Base-by-base conservation (phyloP, 2,888 invertebrate genomes). In the Gymnoscelis rufifasciata region DNA sequence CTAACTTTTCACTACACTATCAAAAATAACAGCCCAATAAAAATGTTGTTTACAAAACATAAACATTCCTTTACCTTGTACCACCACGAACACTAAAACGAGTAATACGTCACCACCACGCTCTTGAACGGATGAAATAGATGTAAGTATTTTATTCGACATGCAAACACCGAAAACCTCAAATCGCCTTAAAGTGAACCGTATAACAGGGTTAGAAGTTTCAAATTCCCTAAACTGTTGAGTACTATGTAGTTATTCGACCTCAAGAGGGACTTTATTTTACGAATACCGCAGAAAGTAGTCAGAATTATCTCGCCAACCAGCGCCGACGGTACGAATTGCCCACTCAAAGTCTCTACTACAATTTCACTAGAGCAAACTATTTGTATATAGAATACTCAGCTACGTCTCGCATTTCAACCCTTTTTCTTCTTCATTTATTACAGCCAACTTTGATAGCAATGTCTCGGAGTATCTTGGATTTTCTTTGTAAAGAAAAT, bases 101-200 rank as follows among this genome's bases (percentile, higher is more conserved):
- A 46, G 14, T 29, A 23, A 14, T 30, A 27, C 23, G 24, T 26
- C 36, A 41, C 13, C 15, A 37, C 37, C 35, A 14, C 40, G 30
- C 30, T 36, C 45, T 33, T 29, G 23, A 29, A 47, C n/a, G 27
- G 41, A 38, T 47, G 19, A 37, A 37, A 42, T 27, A 27, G 23
- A 38, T 23, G 37, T 31, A 41, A 35, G 35, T 36, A 41, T 42
- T 47, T 41, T 31, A 47, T 31, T 31, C 27, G 38, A 42, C 47
- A 42, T 42, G 41, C 46, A 41, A 46, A 37, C 40, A 46, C 36
- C 23, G 27, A 12, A 46, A 36, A 29, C 24, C 26, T 6, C 28
- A 36, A 28, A 30, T 40, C 14, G 19, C 31, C 37, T 15, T 14
- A 41, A 42, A 31, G 39, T 33, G 11, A 24, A 47, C 47, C 37